A percentile compares a stretch with the other conserved stretches of the same genome.
Conservation (phyloP, 2,113 vertebrate species). For the Odobenus rosmarus region DNA sequence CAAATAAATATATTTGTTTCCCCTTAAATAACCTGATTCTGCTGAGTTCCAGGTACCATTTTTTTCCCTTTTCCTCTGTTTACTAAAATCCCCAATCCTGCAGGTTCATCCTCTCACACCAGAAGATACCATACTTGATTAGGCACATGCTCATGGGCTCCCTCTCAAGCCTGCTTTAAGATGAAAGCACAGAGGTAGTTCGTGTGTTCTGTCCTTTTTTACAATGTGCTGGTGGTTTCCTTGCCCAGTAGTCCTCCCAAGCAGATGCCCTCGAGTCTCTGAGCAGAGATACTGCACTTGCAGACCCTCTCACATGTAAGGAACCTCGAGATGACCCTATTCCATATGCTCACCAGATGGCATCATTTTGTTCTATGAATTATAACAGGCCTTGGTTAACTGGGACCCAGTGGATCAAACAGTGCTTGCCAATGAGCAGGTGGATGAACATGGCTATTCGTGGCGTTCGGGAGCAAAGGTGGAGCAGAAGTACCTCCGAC, state of each 20-base stretch:
- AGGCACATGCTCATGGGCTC: background rate
- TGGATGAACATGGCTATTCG: slow-evolving; percentile 94
- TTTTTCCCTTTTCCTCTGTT: background rate
- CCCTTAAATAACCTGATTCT: background rate
- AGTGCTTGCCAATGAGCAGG: slow-evolving; percentile 97
- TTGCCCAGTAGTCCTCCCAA: background rate
- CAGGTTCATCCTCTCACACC: background rate
- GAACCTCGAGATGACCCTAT: background rate
- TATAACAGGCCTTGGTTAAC: slow-evolving; percentile 93
- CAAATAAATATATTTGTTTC: background rate
- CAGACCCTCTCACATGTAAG: rapidly evolving
- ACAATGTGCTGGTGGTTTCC: background rate
- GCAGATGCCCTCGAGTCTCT: background rate
- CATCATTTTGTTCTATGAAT: slow-evolving; percentile 30
- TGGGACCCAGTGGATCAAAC: slow-evolving; percentile 98
- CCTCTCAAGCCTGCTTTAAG: background rate
- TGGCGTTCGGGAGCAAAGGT: slow-evolving; percentile 98
- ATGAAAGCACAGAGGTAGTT: background rate
- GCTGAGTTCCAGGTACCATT: background rate
- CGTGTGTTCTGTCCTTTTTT: rapidly evolving
- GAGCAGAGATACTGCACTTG: background rate
- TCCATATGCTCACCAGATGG: background rate
- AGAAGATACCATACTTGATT: background rate
- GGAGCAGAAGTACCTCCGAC: slow-evolving; percentile 95
- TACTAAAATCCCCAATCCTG: background rate